Percentiles rank a stretch among this genome's conserved stretches.
Evolutionary conservation across 1,140 invertebrate genomes (phyloP).

Genomic region (Diachasma alloeum): DNA sequence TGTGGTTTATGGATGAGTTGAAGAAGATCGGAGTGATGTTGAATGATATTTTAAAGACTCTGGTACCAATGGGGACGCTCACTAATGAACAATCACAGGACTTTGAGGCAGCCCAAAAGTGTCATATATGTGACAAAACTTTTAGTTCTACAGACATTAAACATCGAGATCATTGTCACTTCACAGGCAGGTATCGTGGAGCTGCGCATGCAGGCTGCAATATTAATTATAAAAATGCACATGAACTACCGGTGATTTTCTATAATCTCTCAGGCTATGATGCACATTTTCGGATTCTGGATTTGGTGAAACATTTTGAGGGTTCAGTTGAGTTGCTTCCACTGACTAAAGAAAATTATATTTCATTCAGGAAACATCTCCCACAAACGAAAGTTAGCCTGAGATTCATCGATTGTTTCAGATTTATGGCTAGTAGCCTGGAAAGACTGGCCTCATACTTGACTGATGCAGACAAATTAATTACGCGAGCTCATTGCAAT

Average conservation of each 20-base stretch:
- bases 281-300: conserved; percentile 26
- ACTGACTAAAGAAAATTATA: neutral
- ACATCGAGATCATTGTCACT: conserved; percentile 48
- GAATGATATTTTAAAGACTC: neutral
- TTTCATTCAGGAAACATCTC: neutral
- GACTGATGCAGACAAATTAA: neutral
- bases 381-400: conserved; percentile 34
- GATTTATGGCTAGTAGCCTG: neutral
- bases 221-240: conserved; percentile 16
- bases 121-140: too few species aligned
- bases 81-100: too few species aligned
- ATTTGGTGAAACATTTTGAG: neutral
- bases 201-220: conserved; percentile 26
- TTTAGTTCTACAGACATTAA: conserved; percentile 29
- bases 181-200: conserved; percentile 34
- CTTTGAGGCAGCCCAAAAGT: too few species aligned
- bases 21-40: neutral
- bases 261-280: conserved; percentile 32
- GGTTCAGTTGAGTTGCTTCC: neutral
- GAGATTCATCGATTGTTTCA: conserved; percentile 41
- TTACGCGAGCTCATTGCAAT: neutral
- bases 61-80: too few species aligned
- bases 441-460: neutral
- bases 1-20: neutral
- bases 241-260: conserved; percentile 31